Evolutionary conservation across 1,140 invertebrate genomes (phyloP).

Genomic region (Tribolium madens): DNA sequence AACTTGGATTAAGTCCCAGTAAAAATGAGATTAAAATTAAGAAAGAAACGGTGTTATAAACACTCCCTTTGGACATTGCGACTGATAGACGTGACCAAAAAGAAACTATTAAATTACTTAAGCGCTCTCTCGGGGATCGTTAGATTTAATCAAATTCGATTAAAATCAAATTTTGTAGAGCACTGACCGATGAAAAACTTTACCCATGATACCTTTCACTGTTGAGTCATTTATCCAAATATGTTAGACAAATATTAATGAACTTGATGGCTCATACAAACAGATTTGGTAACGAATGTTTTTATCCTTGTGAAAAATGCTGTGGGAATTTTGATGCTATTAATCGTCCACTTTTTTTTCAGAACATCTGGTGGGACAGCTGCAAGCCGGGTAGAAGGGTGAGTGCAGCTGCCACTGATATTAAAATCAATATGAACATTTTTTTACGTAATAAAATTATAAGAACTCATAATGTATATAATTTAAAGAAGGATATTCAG

Average conservation of each 20-base stretch:
- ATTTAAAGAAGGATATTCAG: too few relatives aligned
- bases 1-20: neutral
- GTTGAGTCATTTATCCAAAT: slow-evolving; percentile 23
- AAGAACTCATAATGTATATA: too few relatives aligned
- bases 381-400: neutral
- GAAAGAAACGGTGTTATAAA: neutral
- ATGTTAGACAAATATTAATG: slow-evolving; percentile 10
- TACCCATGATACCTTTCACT: slow-evolving; percentile 15
- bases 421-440: neutral
- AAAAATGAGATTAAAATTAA: neutral
- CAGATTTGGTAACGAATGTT: neutral
- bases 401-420: neutral
- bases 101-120: neutral
- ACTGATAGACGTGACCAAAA: neutral
- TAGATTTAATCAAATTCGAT: neutral
- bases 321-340: neutral
- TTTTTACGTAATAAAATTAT: neutral
- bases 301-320: neutral
- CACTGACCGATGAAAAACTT: neutral
- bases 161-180: neutral
- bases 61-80: neutral
- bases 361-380: neutral
- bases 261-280: neutral
- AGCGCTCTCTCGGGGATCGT: neutral
- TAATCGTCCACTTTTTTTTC: neutral